Base-by-base conservation (phyloP, 1,140 invertebrate species). In the Anoplolepis gracilipes region DNA sequence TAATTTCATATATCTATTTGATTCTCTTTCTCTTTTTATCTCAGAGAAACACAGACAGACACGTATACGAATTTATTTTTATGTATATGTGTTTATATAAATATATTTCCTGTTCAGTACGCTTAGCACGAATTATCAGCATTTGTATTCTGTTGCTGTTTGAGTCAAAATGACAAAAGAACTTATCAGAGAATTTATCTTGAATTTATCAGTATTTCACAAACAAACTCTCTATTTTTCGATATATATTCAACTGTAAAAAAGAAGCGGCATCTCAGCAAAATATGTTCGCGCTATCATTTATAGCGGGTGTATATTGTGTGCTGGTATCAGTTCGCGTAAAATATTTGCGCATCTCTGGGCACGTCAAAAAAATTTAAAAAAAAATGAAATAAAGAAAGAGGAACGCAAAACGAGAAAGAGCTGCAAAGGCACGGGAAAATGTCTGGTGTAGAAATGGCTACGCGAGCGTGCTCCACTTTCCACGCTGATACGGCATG, bases 401-500 rank as follows among this genome's bases (percentile, higher is more conserved):
- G 49, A 42, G 62, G 19, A 11, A 79, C 19, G 85, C 55, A 28
- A 49, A 70, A 39, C 55, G 49, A 42, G 22, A 59, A 22, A 59
- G 36, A 53, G 55, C 53, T 59, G 75, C 28, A 57, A 65, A 89
- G 87, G 81, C 72, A 78, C 46, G 73, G n/a, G 25, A 64, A 84
- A 86, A 89, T 86, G 81, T 84, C 77, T 65, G 46, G 64, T 65
- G 77, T 76, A 78, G 79, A 30, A 73, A 88, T 77, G 70, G 86
- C 30, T 77, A 64, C 53, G 33, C 55, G 46, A 55, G 55, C 77
- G 46, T 85, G 88, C 57, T 87, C 88, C 79, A 90, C 30, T 90
- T 90, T 87, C 88, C 84, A 59, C 64, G 69, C 88, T 90, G 88
- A 90, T 90, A 90, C 72, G 89, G 70, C 88, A 82, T 89, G 85